Percentiles rank a stretch among this genome's conserved stretches.
Evolutionary conservation across 2,888 invertebrate species (phyloP).

Genomic region (Melieria picta): DNA sequence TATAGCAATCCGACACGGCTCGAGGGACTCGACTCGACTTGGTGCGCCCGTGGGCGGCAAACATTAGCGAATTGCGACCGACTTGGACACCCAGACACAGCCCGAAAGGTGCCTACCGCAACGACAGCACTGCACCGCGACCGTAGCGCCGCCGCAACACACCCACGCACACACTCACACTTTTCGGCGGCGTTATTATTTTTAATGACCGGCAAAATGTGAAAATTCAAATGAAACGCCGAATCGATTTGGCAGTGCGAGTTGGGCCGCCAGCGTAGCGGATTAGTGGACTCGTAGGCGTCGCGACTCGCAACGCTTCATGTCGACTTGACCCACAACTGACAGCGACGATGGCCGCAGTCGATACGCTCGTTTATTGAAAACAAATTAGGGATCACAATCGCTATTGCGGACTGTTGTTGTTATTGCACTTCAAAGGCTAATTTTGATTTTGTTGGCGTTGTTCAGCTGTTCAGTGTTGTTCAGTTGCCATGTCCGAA

Average conservation of each 20-base stretch:
- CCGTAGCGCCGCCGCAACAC: too few species aligned
- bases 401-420: not conserved
- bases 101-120: not conserved
- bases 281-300: too few species aligned
- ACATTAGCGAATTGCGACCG: not conserved
- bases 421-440: too few species aligned
- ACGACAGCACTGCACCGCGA: not conserved
- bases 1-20: not conserved
- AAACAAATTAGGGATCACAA: conserved; percentile 26
- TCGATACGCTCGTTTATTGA: conserved; percentile 20
- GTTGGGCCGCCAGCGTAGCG: too few species aligned
- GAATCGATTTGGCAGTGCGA: too few species aligned
- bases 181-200: not conserved
- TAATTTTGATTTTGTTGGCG: too few species aligned
- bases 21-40: not conserved
- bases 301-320: too few species aligned
- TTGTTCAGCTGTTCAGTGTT: too few species aligned
- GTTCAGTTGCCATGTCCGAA: too few species aligned
- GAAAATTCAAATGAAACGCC: too few species aligned
- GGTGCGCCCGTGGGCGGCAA: not conserved
- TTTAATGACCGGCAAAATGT: conserved; percentile 28
- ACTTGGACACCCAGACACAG: not conserved
- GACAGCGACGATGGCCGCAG: not conserved
- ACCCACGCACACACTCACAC: not conserved
- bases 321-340: not conserved